phyloP scores from a whole-genome alignment of 1,140 invertebrate genomes.

The Trichogramma pretiosum region DNA sequence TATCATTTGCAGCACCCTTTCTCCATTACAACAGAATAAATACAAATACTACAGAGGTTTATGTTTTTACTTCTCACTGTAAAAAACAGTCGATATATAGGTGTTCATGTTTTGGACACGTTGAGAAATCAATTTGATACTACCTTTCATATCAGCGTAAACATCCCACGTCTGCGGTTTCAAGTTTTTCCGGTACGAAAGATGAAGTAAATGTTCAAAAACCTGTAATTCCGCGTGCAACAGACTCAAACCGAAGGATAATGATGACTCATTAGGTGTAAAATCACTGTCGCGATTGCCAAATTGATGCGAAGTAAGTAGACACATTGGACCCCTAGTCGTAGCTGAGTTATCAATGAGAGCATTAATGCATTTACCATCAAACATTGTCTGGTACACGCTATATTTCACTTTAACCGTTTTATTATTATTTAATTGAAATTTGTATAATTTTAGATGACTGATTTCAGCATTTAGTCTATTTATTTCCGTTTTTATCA shows the following conservation, averaged over 20 bases:
- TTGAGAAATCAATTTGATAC: too few relatives aligned
- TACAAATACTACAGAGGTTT: too few relatives aligned
- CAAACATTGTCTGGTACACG: not conserved
- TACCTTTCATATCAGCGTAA: not conserved
- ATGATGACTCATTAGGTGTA: not conserved
- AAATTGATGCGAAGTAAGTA: not conserved
- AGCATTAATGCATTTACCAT: not conserved
- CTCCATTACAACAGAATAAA: too few relatives aligned
- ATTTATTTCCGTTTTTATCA: not conserved
- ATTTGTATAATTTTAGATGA: not conserved
- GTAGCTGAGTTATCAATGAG: not conserved
- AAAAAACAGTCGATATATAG: too few relatives aligned
- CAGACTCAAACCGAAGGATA: not conserved
- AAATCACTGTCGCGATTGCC: not conserved
- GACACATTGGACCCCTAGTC: not conserved
- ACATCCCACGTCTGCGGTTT: not conserved
- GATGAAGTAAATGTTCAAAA: not conserved
- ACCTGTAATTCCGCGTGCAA: not conserved
- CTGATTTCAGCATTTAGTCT: not conserved
- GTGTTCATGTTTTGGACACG: too few relatives aligned
- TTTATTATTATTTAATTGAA: not conserved
- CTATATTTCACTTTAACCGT: not conserved
- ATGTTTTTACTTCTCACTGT: too few relatives aligned
- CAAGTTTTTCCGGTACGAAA: not conserved
- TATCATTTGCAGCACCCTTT: too few relatives aligned